Percentiles rank a stretch among this genome's conserved stretches.
Evolutionary conservation across 2,888 invertebrate species (phyloP).

Genomic region (Tortrix viridana): DNA sequence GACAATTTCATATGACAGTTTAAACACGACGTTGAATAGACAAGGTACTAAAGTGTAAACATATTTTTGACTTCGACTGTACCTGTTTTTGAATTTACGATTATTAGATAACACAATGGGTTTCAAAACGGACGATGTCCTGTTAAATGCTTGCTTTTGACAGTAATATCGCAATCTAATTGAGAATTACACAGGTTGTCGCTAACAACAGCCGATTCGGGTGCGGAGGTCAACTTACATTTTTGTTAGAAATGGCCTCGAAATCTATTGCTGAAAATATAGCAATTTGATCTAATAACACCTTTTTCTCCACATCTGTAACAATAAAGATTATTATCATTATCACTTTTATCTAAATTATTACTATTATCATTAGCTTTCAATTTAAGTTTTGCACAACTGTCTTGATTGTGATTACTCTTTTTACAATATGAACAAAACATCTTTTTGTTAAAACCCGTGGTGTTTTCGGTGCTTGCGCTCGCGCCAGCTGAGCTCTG

Average conservation of each 20-base stretch:
- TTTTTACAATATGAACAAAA: constrained; percentile 32
- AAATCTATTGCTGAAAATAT: background rate
- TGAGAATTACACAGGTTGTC: background rate
- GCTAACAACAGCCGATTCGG: background rate
- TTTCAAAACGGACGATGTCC: background rate
- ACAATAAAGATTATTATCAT: constrained; percentile 3
- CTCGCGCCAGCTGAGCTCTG: background rate
- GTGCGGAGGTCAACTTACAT: background rate
- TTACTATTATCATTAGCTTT: background rate
- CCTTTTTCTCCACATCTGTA: constrained; percentile 27
- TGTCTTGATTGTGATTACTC: constrained; percentile 20
- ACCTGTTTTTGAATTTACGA: background rate
- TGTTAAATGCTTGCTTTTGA: background rate
- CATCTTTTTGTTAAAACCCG: background rate
- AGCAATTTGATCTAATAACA: constrained; percentile 25
- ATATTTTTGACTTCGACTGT: no score
- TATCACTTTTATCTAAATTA: background rate
- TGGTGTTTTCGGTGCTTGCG: background rate
- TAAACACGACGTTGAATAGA: no score
- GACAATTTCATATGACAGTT: no score
- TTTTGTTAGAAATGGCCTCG: background rate
- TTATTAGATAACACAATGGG: background rate
- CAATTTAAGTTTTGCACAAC: constrained; percentile 19
- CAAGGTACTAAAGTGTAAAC: no score
- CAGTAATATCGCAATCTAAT: background rate